phyloP scores from a whole-genome alignment of 2,888 invertebrate species.

The Sepioteuthis lessoniana region DNA sequence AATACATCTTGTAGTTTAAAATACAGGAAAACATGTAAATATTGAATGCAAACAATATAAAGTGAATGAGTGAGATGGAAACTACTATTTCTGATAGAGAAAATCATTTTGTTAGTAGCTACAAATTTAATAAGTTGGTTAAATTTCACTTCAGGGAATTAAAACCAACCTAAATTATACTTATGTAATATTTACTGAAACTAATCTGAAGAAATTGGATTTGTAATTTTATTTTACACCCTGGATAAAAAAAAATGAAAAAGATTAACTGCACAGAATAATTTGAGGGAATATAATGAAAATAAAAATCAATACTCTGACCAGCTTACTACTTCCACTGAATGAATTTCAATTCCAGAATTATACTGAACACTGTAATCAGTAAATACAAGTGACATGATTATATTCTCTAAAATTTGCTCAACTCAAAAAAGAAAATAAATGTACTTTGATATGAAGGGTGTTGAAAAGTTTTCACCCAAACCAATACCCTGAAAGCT shows the following conservation, averaged over 20 bases:
- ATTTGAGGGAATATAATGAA: neutral
- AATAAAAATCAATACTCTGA: neutral
- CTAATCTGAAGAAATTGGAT: neutral
- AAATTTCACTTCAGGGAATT: neutral
- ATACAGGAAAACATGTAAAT: too few relatives aligned
- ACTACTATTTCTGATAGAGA: too few relatives aligned
- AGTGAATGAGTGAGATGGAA: too few relatives aligned
- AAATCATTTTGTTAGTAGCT: too few relatives aligned
- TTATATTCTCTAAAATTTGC: neutral
- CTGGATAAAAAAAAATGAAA: neutral
- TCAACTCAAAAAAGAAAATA: neutral
- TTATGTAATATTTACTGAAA: neutral
- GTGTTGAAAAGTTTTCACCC: too few relatives aligned
- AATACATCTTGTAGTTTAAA: too few relatives aligned
- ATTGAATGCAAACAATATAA: too few relatives aligned
- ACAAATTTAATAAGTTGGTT: neutral
- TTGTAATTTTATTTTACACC: constrained; percentile 33
- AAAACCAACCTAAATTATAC: neutral
- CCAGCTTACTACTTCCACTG: neutral
- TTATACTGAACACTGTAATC: neutral
- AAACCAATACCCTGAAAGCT: too few relatives aligned
- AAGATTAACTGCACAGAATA: neutral
- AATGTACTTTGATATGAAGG: too few relatives aligned
- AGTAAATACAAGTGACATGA: neutral
- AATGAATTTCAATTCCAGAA: neutral